Evolutionary conservation across 2,797 vertebrate species (phyloP).

Genomic region (Pseudotriccus pelzelni): DNA sequence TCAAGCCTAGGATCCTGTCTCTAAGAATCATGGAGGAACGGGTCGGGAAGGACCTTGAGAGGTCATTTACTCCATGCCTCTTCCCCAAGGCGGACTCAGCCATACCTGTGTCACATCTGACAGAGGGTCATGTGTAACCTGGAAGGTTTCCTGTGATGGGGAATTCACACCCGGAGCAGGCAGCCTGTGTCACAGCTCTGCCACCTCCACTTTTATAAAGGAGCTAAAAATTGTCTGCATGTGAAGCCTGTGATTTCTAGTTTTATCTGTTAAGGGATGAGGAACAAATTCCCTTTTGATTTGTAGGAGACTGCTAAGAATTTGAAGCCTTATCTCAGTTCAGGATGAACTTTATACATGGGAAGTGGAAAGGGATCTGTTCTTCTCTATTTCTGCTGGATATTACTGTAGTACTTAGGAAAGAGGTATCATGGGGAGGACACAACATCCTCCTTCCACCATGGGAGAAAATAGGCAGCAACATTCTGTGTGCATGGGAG

Average conservation of each 20-base stretch:
- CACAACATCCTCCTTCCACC: not conserved
- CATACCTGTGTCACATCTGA: conserved; percentile 3
- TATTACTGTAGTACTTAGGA: not conserved
- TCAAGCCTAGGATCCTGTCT: conserved; percentile 50
- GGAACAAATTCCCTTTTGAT: not conserved
- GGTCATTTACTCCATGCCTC: conserved; percentile 28
- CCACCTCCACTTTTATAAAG: not conserved
- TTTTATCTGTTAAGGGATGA: not conserved
- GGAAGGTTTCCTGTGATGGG: not conserved
- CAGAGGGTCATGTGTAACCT: not conserved
- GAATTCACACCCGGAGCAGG: not conserved
- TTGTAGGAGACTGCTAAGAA: not conserved
- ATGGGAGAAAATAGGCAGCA: not conserved
- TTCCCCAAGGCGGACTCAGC: not conserved
- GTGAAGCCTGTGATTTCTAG: not conserved
- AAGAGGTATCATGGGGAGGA: not conserved
- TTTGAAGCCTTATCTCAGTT: not conserved
- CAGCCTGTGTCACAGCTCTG: not conserved
- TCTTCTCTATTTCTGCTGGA: not conserved
- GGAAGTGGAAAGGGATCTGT: not conserved
- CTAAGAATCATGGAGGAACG: not conserved
- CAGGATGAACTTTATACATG: not conserved
- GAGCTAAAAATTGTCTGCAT: not conserved
- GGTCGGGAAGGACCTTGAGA: conserved; percentile 51
- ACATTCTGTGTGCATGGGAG: not conserved